These are phyloP conservation scores for Philaethria dido DNA, from an alignment of 2,888 invertebrate species.

Conservation along the genomic window DNA sequence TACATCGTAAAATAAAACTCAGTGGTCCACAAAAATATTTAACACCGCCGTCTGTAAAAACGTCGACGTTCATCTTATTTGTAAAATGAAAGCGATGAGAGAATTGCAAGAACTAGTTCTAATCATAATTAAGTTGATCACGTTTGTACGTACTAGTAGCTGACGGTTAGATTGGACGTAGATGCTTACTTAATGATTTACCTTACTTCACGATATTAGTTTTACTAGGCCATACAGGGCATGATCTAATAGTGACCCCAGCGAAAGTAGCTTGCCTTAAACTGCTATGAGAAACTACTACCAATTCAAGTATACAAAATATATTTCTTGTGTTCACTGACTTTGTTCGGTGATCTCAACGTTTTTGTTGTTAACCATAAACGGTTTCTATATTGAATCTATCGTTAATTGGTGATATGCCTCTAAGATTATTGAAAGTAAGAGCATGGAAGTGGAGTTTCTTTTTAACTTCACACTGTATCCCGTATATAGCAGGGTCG, in stretches of 20 bases:
- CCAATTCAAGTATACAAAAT: constrained; percentile 11
- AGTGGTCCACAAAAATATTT: constrained; percentile 47
- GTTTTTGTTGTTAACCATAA: background rate
- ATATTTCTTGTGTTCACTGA: background rate
- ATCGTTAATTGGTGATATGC: no score
- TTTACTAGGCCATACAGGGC: constrained; percentile 41
- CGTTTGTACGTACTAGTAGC: constrained; percentile 40
- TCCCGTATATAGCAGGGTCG: no score
- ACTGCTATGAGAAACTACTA: constrained; percentile 27
- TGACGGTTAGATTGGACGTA: constrained; percentile 36
- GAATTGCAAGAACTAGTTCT: constrained; percentile 38
- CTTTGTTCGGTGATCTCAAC: background rate
- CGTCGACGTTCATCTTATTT: constrained; percentile 43
- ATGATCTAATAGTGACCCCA: constrained; percentile 39
- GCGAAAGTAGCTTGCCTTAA: constrained; percentile 35
- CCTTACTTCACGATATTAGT: constrained; percentile 45
- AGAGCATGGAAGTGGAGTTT: no score
- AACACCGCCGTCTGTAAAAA: constrained; percentile 47
- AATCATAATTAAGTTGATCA: constrained; percentile 52
- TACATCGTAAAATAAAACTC: constrained; percentile 50
- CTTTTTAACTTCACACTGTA: no score
- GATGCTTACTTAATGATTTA: constrained; percentile 50
- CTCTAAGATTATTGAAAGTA: no score
- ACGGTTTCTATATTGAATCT: background rate
- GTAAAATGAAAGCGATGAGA: constrained; percentile 38